Evolutionary conservation across 2,797 vertebrate species (phyloP).

Genomic region (Phrynocephalus vlangalii): DNA sequence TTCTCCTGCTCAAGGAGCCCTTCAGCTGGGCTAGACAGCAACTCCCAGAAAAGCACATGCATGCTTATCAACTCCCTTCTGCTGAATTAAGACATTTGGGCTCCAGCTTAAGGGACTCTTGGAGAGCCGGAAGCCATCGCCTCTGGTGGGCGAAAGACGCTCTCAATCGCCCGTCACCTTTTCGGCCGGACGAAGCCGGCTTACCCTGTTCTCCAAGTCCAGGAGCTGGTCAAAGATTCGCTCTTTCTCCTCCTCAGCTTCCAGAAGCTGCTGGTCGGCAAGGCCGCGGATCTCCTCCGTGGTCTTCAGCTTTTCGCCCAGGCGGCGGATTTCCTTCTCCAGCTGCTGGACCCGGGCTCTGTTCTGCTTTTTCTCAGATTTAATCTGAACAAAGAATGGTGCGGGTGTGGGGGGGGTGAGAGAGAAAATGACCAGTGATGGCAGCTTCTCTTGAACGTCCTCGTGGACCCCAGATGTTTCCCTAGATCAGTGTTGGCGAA

Average conservation of each 20-base stretch:
- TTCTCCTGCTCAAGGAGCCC: not conserved
- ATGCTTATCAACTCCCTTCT: not conserved
- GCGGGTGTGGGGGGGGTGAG: not conserved
- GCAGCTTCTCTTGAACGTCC: not conserved
- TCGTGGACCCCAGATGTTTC: not conserved
- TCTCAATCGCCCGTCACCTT: not conserved
- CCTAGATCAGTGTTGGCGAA: not conserved
- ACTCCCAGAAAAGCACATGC: not conserved
- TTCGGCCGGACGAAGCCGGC: not conserved
- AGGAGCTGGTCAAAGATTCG: conserved; percentile 81
- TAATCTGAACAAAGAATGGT: conserved; percentile 69
- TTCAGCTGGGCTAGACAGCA: not conserved
- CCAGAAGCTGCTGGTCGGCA: conserved; percentile 83
- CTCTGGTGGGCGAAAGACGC: not conserved
- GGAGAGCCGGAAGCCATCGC: not conserved
- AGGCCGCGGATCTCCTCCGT: conserved; percentile 82
- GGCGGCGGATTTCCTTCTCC: conserved; percentile 76
- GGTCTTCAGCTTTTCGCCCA: conserved; percentile 79
- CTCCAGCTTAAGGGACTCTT: not conserved
- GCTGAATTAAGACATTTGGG: not conserved
- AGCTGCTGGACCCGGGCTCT: conserved; percentile 78
- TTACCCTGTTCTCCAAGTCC: conserved; percentile 82
- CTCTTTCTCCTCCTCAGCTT: conserved; percentile 85
- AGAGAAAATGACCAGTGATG: conserved; percentile 1
- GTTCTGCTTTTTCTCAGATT: conserved; percentile 76